Evolutionary conservation across 1,140 invertebrate species (phyloP).

Genomic region (Nilaparvata lugens): DNA sequence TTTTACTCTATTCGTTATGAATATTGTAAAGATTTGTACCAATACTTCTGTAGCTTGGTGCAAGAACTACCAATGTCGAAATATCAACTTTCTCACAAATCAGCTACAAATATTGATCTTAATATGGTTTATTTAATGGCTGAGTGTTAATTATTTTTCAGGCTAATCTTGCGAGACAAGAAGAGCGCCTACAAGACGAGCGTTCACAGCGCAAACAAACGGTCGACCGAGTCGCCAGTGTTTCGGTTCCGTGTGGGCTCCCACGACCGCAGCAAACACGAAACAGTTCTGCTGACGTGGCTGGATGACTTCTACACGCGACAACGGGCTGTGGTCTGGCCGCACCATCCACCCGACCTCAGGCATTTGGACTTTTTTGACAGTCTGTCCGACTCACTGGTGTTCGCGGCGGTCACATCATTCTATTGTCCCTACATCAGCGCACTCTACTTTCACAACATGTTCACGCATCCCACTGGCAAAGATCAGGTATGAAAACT

Average conservation of each 20-base stretch:
- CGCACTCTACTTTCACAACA: conserved; percentile 27
- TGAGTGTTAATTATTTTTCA: not conserved
- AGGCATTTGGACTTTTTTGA: conserved; percentile 26
- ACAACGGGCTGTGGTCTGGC: not conserved
- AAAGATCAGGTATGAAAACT: conserved; percentile 28
- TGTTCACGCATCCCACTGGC: conserved; percentile 29
- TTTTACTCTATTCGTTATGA: no score
- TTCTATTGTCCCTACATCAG: conserved; percentile 36
- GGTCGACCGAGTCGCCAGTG: no score
- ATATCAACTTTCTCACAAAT: no score
- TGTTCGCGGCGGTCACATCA: conserved; percentile 32
- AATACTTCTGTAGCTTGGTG: no score
- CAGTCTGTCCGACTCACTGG: conserved; percentile 31
- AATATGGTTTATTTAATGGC: no score
- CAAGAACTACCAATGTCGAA: no score
- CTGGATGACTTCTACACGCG: not conserved
- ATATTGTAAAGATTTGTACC: no score
- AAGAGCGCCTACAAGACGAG: no score
- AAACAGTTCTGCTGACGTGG: conserved; percentile 5
- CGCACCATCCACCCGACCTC: not conserved
- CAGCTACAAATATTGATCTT: no score
- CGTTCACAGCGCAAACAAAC: no score
- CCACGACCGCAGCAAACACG: not conserved
- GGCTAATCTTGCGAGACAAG: no score
- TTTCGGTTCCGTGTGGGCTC: no score